Conservation (phyloP, 2,113 vertebrate genomes). For the Puma concolor region DNA sequence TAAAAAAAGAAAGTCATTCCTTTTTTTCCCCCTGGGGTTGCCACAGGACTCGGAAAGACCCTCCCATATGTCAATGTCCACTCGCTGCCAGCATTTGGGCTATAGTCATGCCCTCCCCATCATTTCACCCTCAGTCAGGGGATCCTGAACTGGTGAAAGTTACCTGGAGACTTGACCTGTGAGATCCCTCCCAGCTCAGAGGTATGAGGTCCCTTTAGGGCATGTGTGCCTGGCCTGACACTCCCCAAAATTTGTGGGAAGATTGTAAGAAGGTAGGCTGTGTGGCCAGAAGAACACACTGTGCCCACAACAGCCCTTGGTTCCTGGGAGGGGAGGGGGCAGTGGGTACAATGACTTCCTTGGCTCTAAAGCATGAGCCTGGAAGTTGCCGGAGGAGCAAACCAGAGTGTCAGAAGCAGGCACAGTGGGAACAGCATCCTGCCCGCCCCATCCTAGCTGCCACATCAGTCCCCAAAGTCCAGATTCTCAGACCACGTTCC, state of each 20-base stretch:
- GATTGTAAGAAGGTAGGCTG: background rate
- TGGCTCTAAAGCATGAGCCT: background rate
- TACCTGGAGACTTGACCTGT: background rate
- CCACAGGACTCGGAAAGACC: background rate
- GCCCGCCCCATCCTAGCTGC: background rate
- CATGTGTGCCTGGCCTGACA: background rate
- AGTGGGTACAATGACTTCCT: background rate
- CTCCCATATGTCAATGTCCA: background rate
- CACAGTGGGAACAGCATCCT: background rate
- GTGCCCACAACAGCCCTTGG: background rate
- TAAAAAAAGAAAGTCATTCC: background rate
- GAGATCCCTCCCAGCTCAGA: slow-evolving; percentile 18
- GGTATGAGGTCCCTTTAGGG: background rate
- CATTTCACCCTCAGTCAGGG: background rate
- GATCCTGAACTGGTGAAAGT: slow-evolving; percentile 23
- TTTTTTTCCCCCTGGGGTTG: background rate
- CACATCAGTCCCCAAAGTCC: background rate
- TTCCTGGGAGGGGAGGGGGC: background rate
- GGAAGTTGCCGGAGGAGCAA: background rate
- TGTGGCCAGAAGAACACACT: background rate
- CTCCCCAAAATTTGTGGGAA: slow-evolving; percentile 4
- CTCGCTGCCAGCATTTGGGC: background rate
- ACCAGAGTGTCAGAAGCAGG: background rate
- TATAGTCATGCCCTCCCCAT: background rate
- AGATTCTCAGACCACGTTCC: background rate